phyloP scores from a whole-genome alignment of 2,113 vertebrate genomes.

The Ceuthmochares aereus region DNA sequence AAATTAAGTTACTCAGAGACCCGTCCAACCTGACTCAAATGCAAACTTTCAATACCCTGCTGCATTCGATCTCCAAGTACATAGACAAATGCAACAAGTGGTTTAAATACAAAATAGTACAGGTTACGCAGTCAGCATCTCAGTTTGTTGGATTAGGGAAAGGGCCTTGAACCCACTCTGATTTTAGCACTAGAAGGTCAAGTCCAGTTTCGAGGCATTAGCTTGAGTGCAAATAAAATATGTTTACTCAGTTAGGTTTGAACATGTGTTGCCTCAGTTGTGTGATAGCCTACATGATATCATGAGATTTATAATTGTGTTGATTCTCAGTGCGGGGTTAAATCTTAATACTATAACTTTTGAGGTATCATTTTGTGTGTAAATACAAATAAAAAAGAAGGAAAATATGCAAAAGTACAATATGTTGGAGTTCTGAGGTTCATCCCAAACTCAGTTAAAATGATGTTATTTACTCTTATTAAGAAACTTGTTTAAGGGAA shows the following conservation, averaged over 20 bases:
- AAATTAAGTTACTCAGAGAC: too few species aligned
- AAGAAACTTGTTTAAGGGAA: not conserved
- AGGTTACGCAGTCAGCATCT: not conserved
- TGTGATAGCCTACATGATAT: not conserved
- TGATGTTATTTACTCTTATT: not conserved
- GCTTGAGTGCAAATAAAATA: conserved; percentile 21
- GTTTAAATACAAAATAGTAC: not conserved
- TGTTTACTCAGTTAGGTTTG: conserved; percentile 16
- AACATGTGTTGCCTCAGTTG: not conserved
- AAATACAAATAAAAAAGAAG: not conserved
- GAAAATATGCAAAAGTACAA: not conserved
- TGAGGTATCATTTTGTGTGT: not conserved
- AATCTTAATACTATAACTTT: not conserved
- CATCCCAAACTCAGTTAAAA: not conserved
- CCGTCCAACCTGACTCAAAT: too few species aligned
- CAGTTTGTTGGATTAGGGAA: not conserved
- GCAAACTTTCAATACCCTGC: not conserved
- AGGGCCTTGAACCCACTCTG: not conserved
- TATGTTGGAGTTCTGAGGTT: not conserved
- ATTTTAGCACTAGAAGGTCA: not conserved
- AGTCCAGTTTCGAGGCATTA: not conserved
- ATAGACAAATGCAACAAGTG: not conserved
- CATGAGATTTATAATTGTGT: not conserved
- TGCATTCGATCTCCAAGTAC: rapidly evolving
- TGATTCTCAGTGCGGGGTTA: not conserved